These are phyloP conservation scores for Coenonympha arcania DNA, from an alignment of 2,888 invertebrate genomes.

Conservation along the genomic window DNA sequence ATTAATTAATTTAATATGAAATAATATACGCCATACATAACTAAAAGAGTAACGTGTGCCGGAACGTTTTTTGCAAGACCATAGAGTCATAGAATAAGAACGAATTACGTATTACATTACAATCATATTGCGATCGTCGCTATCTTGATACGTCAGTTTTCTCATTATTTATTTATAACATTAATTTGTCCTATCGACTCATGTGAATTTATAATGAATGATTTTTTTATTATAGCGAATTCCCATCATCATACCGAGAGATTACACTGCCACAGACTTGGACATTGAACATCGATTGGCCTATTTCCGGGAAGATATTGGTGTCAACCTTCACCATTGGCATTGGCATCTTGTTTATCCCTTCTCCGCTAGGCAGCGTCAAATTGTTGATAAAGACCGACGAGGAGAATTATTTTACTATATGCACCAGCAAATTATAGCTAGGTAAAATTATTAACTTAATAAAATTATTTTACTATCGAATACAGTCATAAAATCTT, in stretches of 20 bases:
- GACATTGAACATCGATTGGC: slow-evolving; percentile 86
- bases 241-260: slow-evolving; percentile 81
- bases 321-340: slow-evolving; percentile 86
- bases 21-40: too few species aligned
- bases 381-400: slow-evolving; percentile 82
- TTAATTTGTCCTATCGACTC: not conserved
- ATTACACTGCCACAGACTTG: slow-evolving; percentile 85
- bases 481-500: too few species aligned
- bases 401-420: slow-evolving; percentile 86
- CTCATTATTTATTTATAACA: too few species aligned
- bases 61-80: too few species aligned
- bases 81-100: too few species aligned
- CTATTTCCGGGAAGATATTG: slow-evolving; percentile 88
- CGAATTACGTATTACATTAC: not conserved
- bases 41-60: too few species aligned
- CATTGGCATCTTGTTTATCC: slow-evolving; percentile 89
- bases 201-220: not conserved
- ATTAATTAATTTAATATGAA: too few species aligned
- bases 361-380: slow-evolving; percentile 66
- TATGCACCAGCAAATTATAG: slow-evolving; percentile 78
- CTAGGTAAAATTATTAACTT: slow-evolving; percentile 45
- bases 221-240: slow-evolving; percentile 56
- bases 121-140: not conserved
- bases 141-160: too few species aligned
- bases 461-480: too few species aligned